Base-by-base conservation (phyloP, 2,797 vertebrate genomes). In the Eulemur coronatus region DNA sequence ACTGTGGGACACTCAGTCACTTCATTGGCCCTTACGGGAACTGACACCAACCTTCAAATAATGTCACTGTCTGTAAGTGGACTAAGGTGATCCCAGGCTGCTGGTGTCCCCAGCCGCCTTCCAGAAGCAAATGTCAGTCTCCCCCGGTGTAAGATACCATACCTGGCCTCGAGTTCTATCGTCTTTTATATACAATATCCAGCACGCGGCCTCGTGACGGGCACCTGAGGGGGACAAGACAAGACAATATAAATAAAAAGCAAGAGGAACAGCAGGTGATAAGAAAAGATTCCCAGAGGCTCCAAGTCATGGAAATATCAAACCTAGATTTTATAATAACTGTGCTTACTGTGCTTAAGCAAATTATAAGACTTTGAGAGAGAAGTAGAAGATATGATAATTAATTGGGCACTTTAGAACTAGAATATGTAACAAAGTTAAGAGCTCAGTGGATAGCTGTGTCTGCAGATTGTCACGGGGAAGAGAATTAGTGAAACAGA, bases 301-400 rank as follows among this genome's bases (percentile, higher is more conserved):
- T 85, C 18, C 57, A 35, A 14, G 48, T 14, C 3, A 3, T 7
- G 12, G 41, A 33, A 17, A 3, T 4, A 12, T 7, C 46, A 48
- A 11, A 69, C 33, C 4, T 0, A 14, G n/a, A 46, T 8, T 24
- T 38, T 52, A 26, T 2, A 26, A 8, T 43, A n/a, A 3, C 41
- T 22, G 0, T 7, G 72, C 41, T 88, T 38, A 7, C 24, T 55
- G 2, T 69, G 15, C 38, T 55, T 33, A 43, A 84, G 30, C 73
- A 72, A 70, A 12, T 41, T 57, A 7, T 38, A 65, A 81, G 43
- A 22, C 30, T 73, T 88, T 48, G 33, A 78, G 18, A 73, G n/a
- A 69, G 11, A 46, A 73, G 26, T 41, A 30, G 48, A 35, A 91
- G 57, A 50, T 52, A 73, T 22, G 38, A 67, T 48, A 89, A 35